Base-by-base conservation (phyloP, 2,888 invertebrate genomes). In the Netelia inedita region DNA sequence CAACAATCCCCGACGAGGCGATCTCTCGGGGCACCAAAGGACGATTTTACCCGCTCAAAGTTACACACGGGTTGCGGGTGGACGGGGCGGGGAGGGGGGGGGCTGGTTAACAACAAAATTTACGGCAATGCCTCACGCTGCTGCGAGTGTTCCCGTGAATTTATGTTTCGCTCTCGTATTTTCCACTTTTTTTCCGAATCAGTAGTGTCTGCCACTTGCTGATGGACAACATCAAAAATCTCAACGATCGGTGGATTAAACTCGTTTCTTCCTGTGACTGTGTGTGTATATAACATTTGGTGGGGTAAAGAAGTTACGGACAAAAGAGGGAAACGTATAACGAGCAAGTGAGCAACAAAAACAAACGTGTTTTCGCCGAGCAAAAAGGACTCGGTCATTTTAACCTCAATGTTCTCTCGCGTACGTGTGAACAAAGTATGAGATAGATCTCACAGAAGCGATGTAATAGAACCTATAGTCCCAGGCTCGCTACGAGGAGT, bases 21-120 rank as follows among this genome's bases (percentile, higher is more conserved):
- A 57, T 19, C 57, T 57, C 57, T 57, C 57, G 57, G 57, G 57
- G 57, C 57, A 19, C 10, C 10, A 19, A 19, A 57, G 79, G 79
- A 79, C 69, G 23, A 79, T 79, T 79, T 79, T 79, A 65, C 79
- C 79, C 79, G 72, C 79, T 79, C 79, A 72, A 79, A 72, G 76
- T 43, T 19, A 21, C 57, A 35, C 35, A 35, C 35, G 35, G 35
- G 35, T 35, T 35, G 35, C 35, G 35, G 35, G 35, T 35, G 35
- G 41, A 21, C 46, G 46, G 10, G 46, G 41, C 19, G 35, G 35
- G 41, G 65, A 35, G 41, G 28, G 28, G 50, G 50, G 19, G 53
- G 50, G 19, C 35, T 35, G 35, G 72, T 79, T 79, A 82, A 85
- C 78, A 85, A 85, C 81, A 82, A 80, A 78, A 74, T 83, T 82